Evolutionary conservation across 1,140 invertebrate species (phyloP), one percentile per base, ranked within the genome.

Genomic region (Pantala flavescens): DNA sequence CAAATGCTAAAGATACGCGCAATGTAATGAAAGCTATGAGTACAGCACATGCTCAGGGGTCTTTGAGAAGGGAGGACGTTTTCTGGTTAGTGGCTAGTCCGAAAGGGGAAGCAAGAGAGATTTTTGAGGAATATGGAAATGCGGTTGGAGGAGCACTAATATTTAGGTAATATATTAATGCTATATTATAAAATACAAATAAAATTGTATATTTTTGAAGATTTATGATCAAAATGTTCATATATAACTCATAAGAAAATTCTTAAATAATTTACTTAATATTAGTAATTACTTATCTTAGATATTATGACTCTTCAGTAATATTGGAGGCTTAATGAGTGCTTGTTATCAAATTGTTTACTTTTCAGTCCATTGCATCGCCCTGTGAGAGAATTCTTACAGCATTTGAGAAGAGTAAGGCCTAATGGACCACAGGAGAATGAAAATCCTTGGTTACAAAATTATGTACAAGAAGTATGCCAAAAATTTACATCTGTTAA

Each of bases 391-490:
- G 28, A 36, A 9, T 36, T 36, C 28, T 36, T 36, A 9, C 28
- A 36, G 9, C 28, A 36, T 36, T 72, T 72, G 16, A n/a, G 21
- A 10, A 24, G 19, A 12, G 16, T 70, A 24, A 7, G 36, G 5
- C 23, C 3, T 71, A 24, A 19, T 49, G 9, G 43, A n/a, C 14
- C 71, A 43, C 49, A 71, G 42, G 70, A 43, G 14, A 71, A 11
- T 36, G 77, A 82, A 21, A 84, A 85, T 76, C 83, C 83, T 0
- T 85, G 83, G 84, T 83, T 81, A 74, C 70, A 76, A 19, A 81
- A 85, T 43, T 84, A 83, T 80, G 85, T 81, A 77, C 73, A 79
- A 36, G 79, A 81, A 75, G 76, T 78, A 28, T n/a, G 24, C 24
- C 42, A 36, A 7, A 73, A 80, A 36, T 36, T 9, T 36, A 5